Percentiles rank a stretch among this genome's conserved stretches.
phyloP scores from a whole-genome alignment of 1,140 invertebrate species.

The Achroia grisella region DNA sequence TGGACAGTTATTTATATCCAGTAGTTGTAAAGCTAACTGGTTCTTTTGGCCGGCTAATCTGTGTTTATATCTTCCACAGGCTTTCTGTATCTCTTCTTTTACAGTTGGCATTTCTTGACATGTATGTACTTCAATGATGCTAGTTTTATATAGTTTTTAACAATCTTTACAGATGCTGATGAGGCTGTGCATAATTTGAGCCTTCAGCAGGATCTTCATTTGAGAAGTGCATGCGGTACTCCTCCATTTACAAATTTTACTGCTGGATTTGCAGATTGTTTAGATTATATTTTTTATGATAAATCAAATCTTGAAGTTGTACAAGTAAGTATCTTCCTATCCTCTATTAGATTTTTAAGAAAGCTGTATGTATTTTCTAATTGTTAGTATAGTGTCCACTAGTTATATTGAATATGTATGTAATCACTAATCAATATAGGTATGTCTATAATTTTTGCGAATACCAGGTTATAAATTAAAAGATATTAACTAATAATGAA shows the following conservation, averaged over 20 bases:
- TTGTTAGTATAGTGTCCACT: not conserved
- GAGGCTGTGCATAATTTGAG: conserved; percentile 78
- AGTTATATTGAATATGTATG: not conserved
- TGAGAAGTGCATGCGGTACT: conserved; percentile 84
- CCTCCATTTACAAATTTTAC: conserved; percentile 92
- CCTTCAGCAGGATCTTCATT: conserved; percentile 76
- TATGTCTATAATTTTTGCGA: not conserved
- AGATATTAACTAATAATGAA: too few species aligned
- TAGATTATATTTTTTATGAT: conserved; percentile 95
- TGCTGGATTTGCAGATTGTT: conserved; percentile 85
- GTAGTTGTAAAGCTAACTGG: too few species aligned
- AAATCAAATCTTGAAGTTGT: conserved; percentile 77
- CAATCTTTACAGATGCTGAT: conserved; percentile 77
- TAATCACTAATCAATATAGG: not conserved
- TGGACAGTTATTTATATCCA: too few species aligned
- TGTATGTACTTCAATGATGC: too few species aligned
- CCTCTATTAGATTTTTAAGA: too few species aligned
- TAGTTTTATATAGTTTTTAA: too few species aligned
- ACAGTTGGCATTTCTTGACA: too few species aligned
- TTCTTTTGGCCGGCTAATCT: too few species aligned
- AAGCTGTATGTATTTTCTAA: not conserved
- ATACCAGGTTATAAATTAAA: not conserved
- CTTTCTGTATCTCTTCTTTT: too few species aligned
- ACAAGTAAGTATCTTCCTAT: conserved; percentile 74
- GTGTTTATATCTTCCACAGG: too few species aligned